These are phyloP conservation scores for Paramuricea clavata DNA, from an alignment of 92 coral and sea anemone species.

Conservation along the genomic window DNA sequence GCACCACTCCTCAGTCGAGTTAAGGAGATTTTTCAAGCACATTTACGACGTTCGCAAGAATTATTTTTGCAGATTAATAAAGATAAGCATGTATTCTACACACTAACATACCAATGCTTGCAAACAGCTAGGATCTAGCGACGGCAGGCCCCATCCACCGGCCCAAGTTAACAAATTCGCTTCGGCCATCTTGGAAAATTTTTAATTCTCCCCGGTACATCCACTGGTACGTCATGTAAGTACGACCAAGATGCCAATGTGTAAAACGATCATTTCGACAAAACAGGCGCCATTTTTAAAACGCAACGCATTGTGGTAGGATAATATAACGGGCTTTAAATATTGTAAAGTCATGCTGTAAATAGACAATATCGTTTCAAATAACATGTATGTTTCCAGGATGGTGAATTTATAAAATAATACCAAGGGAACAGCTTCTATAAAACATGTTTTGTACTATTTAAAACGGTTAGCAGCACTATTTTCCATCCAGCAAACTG, in stretches of 20 bases:
- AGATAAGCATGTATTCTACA: background rate
- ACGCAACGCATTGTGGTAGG: too few relatives aligned
- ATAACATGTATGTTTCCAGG: too few relatives aligned
- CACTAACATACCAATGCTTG: conserved; percentile 33
- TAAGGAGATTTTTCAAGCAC: background rate
- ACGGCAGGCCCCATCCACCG: conserved; percentile 55
- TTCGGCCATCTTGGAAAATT: conserved; percentile 51
- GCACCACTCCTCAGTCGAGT: background rate
- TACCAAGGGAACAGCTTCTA: background rate
- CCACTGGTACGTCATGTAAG: background rate
- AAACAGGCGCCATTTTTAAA: background rate
- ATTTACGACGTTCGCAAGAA: background rate
- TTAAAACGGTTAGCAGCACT: too few relatives aligned
- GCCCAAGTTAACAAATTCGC: conserved; percentile 47
- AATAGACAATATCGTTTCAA: background rate
- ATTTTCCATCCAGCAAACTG: too few relatives aligned
- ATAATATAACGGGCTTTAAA: too few relatives aligned
- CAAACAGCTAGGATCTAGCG: conserved; percentile 36
- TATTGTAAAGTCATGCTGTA: too few relatives aligned
- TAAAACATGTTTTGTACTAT: background rate
- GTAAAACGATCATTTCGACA: background rate
- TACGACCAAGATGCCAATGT: background rate
- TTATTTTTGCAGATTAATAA: background rate
- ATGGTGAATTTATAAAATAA: too few relatives aligned
- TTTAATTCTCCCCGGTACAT: background rate